Conservation (phyloP, 2,888 invertebrate species). For the Rhabditoides inermis region DNA sequence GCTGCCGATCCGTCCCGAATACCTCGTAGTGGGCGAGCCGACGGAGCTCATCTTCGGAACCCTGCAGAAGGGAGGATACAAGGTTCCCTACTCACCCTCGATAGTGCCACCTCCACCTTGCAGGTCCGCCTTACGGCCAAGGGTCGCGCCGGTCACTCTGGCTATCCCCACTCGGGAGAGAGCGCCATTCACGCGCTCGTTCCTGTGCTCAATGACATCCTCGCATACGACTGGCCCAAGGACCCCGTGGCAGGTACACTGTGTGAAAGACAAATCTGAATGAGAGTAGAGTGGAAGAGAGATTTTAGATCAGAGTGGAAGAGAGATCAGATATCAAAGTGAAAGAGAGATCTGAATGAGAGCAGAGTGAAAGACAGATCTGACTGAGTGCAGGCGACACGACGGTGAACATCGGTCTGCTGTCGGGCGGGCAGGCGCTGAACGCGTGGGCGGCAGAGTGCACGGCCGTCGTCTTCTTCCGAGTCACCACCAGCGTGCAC, state of each 20-base stretch:
- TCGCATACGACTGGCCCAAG: constrained; percentile 34
- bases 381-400: constrained; percentile 33
- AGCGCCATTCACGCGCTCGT: constrained; percentile 44
- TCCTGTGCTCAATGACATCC: constrained; percentile 34
- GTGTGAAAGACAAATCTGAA: too few relatives aligned
- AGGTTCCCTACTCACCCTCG: constrained; percentile 16
- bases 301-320: too few relatives aligned
- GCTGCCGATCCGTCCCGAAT: constrained; percentile 34
- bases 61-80: constrained; percentile 47
- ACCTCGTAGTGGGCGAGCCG: constrained; percentile 48
- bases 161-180: constrained; percentile 42
- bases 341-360: too few relatives aligned
- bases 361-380: too few relatives aligned
- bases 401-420: constrained; percentile 42
- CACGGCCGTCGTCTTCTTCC: constrained; percentile 33
- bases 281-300: too few relatives aligned
- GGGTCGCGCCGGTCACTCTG: constrained; percentile 40
- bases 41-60: constrained; percentile 44
- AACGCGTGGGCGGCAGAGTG: constrained; percentile 44
- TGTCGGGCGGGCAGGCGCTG: constrained; percentile 45
- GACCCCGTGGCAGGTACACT: too few relatives aligned
- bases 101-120: background rate
- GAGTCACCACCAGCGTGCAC: constrained; percentile 27
- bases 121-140: constrained; percentile 20
- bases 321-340: too few relatives aligned